Conservation (phyloP, 2,113 vertebrate species). For the Leucopternis melanops region DNA sequence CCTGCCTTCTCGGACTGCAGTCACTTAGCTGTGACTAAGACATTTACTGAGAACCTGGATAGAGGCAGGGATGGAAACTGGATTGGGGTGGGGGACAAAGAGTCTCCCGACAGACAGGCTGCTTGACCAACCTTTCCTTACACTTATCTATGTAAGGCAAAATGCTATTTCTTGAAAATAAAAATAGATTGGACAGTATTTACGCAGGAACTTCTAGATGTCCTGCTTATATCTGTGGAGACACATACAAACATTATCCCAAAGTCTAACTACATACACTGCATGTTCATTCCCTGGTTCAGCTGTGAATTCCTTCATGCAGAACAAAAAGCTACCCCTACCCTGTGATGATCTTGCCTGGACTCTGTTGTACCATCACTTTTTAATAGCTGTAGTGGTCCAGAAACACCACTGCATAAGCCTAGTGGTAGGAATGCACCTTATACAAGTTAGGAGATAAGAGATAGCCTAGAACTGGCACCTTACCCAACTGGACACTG, state of each 20-base stretch:
- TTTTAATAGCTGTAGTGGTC: neutral
- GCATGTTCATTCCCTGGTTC: neutral
- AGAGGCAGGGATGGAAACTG: neutral
- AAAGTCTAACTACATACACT: neutral
- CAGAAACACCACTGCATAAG: neutral
- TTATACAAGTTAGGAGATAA: neutral
- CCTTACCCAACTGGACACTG: neutral
- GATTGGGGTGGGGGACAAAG: neutral
- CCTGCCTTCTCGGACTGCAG: slow-evolving; percentile 1
- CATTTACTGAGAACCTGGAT: neutral
- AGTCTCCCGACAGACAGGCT: neutral
- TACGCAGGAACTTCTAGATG: neutral
- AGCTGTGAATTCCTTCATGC: neutral
- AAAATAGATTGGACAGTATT: neutral
- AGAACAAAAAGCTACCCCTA: neutral
- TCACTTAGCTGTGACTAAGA: slow-evolving; percentile 34
- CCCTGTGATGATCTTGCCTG: neutral
- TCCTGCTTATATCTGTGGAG: neutral
- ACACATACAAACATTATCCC: neutral
- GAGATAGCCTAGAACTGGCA: neutral
- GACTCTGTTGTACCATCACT: neutral
- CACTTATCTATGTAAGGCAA: neutral
- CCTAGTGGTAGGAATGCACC: neutral
- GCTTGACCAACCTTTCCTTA: neutral
- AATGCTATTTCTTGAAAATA: neutral